Evolutionary conservation across 2,113 vertebrate genomes (phyloP), one percentile per base, ranked within the genome.

Genomic region (Burhinus bistriatus): DNA sequence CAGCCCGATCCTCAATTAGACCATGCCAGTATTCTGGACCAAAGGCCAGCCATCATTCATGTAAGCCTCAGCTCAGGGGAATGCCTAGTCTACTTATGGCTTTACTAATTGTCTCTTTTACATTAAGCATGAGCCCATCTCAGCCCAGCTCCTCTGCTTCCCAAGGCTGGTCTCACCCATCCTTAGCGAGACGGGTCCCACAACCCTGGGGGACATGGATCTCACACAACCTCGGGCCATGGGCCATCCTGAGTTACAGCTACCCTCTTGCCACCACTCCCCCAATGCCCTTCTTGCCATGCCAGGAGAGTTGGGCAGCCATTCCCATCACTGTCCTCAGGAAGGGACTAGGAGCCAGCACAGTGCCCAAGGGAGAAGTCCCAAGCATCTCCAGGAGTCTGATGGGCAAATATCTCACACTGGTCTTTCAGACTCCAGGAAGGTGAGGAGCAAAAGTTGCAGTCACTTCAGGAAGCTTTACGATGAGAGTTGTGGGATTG

Each of bases 41-140:
- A 59, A 38, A 21, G 57, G 59, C 47, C 21, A 47, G 62, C 15
- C 55, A 23, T 11, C 68, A 6, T 73, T 55, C 20, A 29, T 5
- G 5, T 4, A n/a, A 40, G 34, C 49, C 38, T 59, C 34, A 45
- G 49, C 49, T 25, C 20, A 1, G 52, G 49, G 40, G 10, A 62
- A 58, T 4, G 7, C 25, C 32, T 20, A 2, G 7, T 40, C 45
- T 45, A 49, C 13, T n/a, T 15, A 21, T 0, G 2, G 40, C 36
- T 79, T 54, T 68, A 45, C 47, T 62, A 38, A 16, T 38, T 45
- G 36, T 15, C 42, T 71, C 44, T 54, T 47, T 26, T 15, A 38
- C 4, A 1, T 23, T 29, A 36, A 66, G 22, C 2, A 1, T 11
- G 36, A 73, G 38, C 20, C 44, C 44, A 64, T 3, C 73, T 58